Evolutionary conservation across 1,140 invertebrate genomes (phyloP).

Genomic region (Eumaeus atala): DNA sequence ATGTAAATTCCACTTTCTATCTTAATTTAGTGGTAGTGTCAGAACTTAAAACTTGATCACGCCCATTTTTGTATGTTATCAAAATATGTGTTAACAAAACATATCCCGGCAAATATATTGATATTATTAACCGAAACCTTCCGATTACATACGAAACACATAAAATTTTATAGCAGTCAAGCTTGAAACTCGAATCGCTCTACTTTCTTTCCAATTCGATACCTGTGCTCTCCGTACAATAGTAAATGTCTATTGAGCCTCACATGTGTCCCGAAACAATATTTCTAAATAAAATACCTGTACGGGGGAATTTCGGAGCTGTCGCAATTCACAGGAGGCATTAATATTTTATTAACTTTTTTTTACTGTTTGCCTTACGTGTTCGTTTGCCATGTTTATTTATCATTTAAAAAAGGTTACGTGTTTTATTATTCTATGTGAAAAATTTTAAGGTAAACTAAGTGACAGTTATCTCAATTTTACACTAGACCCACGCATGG

Average conservation of each 20-base stretch:
- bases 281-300: conserved; percentile 64
- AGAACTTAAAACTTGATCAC: no score
- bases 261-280: conserved; percentile 55
- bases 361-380: conserved; percentile 7
- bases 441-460: background rate
- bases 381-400: background rate
- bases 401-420: conserved; percentile 4
- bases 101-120: background rate
- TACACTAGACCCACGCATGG: no score
- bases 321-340: conserved; percentile 26
- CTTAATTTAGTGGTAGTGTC: no score
- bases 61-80: no score
- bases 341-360: conserved; percentile 10
- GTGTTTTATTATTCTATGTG: background rate
- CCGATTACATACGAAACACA: conserved; percentile 8
- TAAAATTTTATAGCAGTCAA: conserved; percentile 17
- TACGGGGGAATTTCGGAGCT: conserved; percentile 28
- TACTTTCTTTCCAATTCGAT: conserved; percentile 35
- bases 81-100: background rate
- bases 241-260: conserved; percentile 39
- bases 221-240: conserved; percentile 35
- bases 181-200: conserved; percentile 23
- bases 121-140: conserved; percentile 10
- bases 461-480: no score
- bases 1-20: no score